Percentiles rank a stretch among this genome's conserved stretches.
These are phyloP conservation scores for Drosophila parthenogenetica DNA, from an alignment of 2,888 invertebrate species.

Conservation along the genomic window DNA sequence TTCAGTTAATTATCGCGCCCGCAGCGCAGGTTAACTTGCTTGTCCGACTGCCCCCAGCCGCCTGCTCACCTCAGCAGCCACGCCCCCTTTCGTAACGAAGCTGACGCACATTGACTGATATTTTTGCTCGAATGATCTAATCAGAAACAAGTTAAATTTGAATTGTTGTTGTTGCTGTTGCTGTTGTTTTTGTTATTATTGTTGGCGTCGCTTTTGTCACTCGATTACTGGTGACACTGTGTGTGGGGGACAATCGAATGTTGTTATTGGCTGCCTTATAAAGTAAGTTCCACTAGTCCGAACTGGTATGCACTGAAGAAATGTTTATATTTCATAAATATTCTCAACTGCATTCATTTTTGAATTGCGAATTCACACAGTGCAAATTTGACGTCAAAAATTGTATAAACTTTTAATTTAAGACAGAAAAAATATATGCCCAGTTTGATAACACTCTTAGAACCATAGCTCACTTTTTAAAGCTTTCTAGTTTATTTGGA, in stretches of 20 bases:
- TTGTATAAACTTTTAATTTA: neutral
- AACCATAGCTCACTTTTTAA: too few species aligned
- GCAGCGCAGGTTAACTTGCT: slow-evolving; percentile 68
- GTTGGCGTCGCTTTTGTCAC: slow-evolving; percentile 41
- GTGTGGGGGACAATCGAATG: slow-evolving; percentile 48
- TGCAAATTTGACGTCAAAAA: neutral
- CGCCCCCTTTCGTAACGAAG: slow-evolving; percentile 11
- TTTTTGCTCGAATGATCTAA: slow-evolving; percentile 76
- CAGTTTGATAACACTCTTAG: neutral
- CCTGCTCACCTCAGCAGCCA: neutral
- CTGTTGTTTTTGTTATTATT: slow-evolving; percentile 50
- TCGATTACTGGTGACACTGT: slow-evolving; percentile 23
- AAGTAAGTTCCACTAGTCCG: slow-evolving; percentile 6
- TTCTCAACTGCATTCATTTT: slow-evolving; percentile 1
- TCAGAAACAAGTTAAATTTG: slow-evolving; percentile 80
- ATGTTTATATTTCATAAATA: slow-evolving; percentile 4
- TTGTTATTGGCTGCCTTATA: slow-evolving; percentile 32
- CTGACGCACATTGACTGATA: slow-evolving; percentile 74
- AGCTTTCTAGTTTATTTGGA: neutral
- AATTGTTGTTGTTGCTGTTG: slow-evolving; percentile 63
- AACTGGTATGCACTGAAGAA: slow-evolving; percentile 31
- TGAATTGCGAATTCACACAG: neutral
- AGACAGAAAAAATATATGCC: neutral
- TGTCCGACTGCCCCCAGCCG: slow-evolving; percentile 2
- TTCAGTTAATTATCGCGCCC: slow-evolving; percentile 78